Evolutionary conservation across 2,888 invertebrate genomes (phyloP).

Genomic region (Drosophila trichaetosa): DNA sequence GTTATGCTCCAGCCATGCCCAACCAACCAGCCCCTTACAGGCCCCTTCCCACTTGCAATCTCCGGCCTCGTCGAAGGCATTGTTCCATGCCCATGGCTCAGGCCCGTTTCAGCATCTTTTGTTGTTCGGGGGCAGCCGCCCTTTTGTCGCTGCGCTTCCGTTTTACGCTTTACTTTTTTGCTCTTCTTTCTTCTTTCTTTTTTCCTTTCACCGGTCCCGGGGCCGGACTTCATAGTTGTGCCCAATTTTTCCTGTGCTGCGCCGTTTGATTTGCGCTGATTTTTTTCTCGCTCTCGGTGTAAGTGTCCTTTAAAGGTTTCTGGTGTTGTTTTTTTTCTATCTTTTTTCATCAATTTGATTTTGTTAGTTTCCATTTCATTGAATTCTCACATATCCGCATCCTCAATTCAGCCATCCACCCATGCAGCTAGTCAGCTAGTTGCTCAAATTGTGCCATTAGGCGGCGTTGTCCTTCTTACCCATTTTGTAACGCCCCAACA

Average conservation of each 20-base stretch:
- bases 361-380: slow-evolving; percentile 82
- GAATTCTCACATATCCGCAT: slow-evolving; percentile 78
- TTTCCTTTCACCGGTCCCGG: slow-evolving; percentile 34
- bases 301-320: slow-evolving; percentile 68
- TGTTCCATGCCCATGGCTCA: slow-evolving; percentile 66
- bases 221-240: slow-evolving; percentile 52
- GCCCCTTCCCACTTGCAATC: slow-evolving; percentile 51
- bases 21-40: slow-evolving; percentile 18
- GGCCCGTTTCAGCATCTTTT: slow-evolving; percentile 71
- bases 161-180: slow-evolving; percentile 47
- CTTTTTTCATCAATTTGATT: slow-evolving; percentile 70
- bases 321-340: slow-evolving; percentile 35
- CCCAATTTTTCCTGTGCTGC: slow-evolving; percentile 71
- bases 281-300: slow-evolving; percentile 48
- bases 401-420: slow-evolving; percentile 47
- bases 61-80: slow-evolving; percentile 72
- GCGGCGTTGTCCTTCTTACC: slow-evolving; percentile 64
- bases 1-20: slow-evolving; percentile 63
- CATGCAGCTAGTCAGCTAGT: slow-evolving; percentile 54
- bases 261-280: slow-evolving; percentile 78
- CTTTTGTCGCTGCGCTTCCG: slow-evolving; percentile 64
- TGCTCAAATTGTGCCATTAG: slow-evolving; percentile 79
- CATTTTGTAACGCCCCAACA: slow-evolving; percentile 40
- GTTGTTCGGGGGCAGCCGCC: slow-evolving; percentile 64
- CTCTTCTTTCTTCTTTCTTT: neutral